Evolutionary conservation across 2,113 vertebrate species (phyloP).

Genomic region (Centropus unirufus): DNA sequence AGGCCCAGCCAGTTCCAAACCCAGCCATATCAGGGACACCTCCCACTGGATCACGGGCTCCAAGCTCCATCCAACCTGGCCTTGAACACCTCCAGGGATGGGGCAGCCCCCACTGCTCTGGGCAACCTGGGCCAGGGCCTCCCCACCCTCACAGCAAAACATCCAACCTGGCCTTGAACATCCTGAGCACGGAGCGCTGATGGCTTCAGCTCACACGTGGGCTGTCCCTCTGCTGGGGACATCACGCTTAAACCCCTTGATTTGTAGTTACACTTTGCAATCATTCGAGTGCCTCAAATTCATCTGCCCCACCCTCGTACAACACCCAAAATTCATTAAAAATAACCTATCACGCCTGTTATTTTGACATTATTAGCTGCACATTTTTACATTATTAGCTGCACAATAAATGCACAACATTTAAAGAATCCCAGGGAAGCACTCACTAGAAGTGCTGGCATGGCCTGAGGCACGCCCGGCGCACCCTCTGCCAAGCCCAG

Average conservation of each 20-base stretch:
- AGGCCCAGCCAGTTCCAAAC: too few species aligned
- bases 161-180: too few species aligned
- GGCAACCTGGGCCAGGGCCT: too few species aligned
- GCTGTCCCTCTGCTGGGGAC: background rate
- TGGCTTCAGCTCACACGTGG: background rate
- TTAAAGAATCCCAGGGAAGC: background rate
- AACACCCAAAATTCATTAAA: background rate
- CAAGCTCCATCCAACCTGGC: too few species aligned
- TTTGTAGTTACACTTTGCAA: background rate
- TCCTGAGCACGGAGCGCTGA: too few species aligned
- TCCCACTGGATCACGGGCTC: too few species aligned
- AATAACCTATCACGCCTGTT: rapidly evolving
- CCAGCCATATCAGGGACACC: too few species aligned
- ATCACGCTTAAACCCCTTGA: background rate
- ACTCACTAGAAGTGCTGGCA: background rate
- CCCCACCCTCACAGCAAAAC: too few species aligned
- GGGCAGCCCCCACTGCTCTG: too few species aligned
- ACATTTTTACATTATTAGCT: background rate
- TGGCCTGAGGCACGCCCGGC: rapidly evolving
- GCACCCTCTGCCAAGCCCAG: rapidly evolving
- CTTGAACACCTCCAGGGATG: too few species aligned
- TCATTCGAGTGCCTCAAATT: background rate
- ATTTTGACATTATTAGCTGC: background rate
- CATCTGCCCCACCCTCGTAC: background rate
- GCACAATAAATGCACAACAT: background rate